phyloP scores from a whole-genome alignment of 2,797 vertebrate genomes.

The Notolepis coatsorum region DNA sequence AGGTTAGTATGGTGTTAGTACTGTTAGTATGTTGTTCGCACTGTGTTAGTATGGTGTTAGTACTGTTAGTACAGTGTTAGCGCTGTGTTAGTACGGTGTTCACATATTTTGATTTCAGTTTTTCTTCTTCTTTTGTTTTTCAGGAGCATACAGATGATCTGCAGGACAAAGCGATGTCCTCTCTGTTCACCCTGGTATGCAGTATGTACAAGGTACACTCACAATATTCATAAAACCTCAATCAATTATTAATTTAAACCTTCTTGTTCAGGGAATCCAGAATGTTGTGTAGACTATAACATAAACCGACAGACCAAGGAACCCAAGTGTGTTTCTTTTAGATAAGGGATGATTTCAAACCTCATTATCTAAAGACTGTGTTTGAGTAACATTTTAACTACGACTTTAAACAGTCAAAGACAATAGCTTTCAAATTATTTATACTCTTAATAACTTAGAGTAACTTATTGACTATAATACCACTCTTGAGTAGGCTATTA shows the following conservation, averaged over 20 bases:
- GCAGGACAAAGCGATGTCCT: conserved; percentile 64
- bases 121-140: not conserved
- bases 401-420: too few relatives aligned
- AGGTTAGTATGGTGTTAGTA: too few relatives aligned
- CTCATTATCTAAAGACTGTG: too few relatives aligned
- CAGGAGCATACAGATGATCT: conserved; percentile 79
- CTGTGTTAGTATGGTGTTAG: too few relatives aligned
- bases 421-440: too few relatives aligned
- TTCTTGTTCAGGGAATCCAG: not conserved
- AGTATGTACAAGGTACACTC: conserved; percentile 83
- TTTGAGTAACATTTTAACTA: too few relatives aligned
- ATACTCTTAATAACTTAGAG: too few relatives aligned
- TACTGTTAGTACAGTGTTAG: too few relatives aligned
- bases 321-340: not conserved
- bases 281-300: not conserved
- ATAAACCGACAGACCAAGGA: not conserved
- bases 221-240: not conserved
- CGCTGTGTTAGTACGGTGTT: not conserved
- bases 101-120: not conserved
- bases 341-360: not conserved
- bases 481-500: too few relatives aligned
- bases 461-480: too few relatives aligned
- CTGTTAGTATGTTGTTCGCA: too few relatives aligned
- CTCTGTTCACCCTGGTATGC: conserved; percentile 85
- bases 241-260: not conserved